A percentile compares a stretch with the other conserved stretches of the same genome.
Conservation (phyloP, 2,888 invertebrate species). For the Volucella inflata region DNA sequence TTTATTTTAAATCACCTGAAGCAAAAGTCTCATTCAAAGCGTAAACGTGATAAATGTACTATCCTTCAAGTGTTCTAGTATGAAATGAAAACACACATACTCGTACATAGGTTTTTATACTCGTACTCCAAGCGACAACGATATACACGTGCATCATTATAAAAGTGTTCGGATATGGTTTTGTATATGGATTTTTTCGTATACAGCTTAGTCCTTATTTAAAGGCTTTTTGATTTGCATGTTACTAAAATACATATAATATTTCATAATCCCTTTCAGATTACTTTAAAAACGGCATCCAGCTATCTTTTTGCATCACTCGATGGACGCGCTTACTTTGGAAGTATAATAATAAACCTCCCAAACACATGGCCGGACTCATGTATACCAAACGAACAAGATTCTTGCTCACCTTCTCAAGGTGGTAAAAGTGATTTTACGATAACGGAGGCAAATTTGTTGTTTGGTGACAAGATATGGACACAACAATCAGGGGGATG, state of each 20-base stretch:
- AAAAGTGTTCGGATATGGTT: too few species aligned
- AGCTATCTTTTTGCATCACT: slow-evolving; percentile 85
- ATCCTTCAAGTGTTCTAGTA: too few species aligned
- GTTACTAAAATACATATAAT: background rate
- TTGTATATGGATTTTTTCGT: too few species aligned
- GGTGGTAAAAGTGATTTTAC: slow-evolving; percentile 86
- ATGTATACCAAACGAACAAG: slow-evolving; percentile 80
- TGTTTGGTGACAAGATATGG: slow-evolving; percentile 85
- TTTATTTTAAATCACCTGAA: slow-evolving; percentile 42
- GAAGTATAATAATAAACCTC: slow-evolving; percentile 86
- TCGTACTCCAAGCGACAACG: too few species aligned
- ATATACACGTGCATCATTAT: too few species aligned
- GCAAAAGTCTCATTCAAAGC: background rate
- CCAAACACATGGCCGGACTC: slow-evolving; percentile 86
- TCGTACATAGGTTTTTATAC: too few species aligned
- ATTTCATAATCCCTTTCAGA: slow-evolving; percentile 36
- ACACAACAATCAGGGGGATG: slow-evolving; percentile 87
- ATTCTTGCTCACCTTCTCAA: slow-evolving; percentile 83
- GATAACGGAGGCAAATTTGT: slow-evolving; percentile 84
- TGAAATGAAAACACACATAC: too few species aligned
- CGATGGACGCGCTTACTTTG: slow-evolving; percentile 85
- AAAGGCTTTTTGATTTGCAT: too few species aligned
- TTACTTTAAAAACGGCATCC: slow-evolving; percentile 84
- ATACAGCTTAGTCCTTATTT: too few species aligned
- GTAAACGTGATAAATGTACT: too few species aligned